Conservation (phyloP, 1,140 invertebrate species). For the Heliconius nattereri region DNA sequence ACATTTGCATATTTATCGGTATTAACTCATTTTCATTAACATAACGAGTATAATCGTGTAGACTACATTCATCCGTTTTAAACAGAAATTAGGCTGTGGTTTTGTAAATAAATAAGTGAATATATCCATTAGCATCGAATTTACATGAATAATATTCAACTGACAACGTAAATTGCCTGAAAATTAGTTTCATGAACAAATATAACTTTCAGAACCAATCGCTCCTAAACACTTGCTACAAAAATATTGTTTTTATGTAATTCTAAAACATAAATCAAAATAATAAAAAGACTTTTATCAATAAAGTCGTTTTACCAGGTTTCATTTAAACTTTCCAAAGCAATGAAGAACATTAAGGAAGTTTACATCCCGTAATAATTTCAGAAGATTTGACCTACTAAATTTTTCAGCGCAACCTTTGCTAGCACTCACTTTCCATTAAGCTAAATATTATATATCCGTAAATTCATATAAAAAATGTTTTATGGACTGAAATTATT, state of each 20-base stretch:
- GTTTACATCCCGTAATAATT: conserved; percentile 15
- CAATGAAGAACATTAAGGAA: conserved; percentile 12
- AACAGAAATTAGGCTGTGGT: not conserved
- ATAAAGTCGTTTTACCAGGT: not conserved
- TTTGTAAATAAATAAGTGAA: conserved; percentile 3
- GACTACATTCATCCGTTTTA: not conserved
- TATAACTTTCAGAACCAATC: not conserved
- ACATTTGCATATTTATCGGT: not conserved
- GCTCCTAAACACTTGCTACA: not conserved
- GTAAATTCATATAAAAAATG: not conserved
- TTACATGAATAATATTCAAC: not conserved
- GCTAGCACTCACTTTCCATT: conserved; percentile 16
- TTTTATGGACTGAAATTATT: not conserved
- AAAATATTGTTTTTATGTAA: not conserved
- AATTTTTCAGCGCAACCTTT: conserved; percentile 18
- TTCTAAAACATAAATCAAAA: not conserved
- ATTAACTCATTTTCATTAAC: not conserved
- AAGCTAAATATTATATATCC: not conserved
- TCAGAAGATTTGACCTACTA: conserved; percentile 27
- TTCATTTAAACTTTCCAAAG: conserved; percentile 12
- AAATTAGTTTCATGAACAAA: not conserved
- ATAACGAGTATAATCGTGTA: not conserved
- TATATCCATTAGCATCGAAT: not conserved
- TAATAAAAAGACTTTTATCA: not conserved
- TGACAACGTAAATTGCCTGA: not conserved